Conservation (phyloP, 2,113 vertebrate species). For the Coracopsis vasa region DNA sequence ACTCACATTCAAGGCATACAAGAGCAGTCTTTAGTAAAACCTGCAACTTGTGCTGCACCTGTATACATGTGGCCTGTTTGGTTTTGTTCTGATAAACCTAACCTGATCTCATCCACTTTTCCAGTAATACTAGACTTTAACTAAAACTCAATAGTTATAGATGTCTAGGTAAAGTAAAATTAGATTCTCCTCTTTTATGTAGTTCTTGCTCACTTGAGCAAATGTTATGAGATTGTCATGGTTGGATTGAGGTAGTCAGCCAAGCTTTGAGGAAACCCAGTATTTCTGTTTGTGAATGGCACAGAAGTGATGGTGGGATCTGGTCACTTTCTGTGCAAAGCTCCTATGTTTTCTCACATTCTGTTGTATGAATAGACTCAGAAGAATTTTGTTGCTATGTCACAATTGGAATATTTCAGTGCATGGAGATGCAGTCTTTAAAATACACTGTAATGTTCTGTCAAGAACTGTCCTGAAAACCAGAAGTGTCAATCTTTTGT, state of each 20-base stretch:
- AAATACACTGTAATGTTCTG: neutral
- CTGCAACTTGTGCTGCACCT: neutral
- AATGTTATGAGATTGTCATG: neutral
- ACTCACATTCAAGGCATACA: neutral
- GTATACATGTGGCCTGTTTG: accelerated
- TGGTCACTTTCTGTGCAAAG: neutral
- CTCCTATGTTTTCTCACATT: neutral
- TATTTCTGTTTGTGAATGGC: neutral
- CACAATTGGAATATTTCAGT: neutral
- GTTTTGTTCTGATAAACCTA: neutral
- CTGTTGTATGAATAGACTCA: neutral
- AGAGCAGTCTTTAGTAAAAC: neutral
- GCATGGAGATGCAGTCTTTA: neutral
- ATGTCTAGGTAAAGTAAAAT: neutral
- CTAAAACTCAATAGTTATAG: neutral
- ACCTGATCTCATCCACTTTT: neutral
- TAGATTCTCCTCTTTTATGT: neutral
- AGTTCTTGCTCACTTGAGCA: neutral
- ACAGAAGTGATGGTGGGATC: neutral
- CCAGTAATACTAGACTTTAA: neutral
- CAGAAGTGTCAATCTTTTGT: neutral
- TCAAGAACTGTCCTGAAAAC: neutral
- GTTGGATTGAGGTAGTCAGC: neutral
- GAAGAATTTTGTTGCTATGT: neutral
- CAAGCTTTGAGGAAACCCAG: neutral